Percentiles rank a stretch among this genome's conserved stretches.
phyloP scores from a whole-genome alignment of 2,888 invertebrate species.

The Sacculina carcini region DNA sequence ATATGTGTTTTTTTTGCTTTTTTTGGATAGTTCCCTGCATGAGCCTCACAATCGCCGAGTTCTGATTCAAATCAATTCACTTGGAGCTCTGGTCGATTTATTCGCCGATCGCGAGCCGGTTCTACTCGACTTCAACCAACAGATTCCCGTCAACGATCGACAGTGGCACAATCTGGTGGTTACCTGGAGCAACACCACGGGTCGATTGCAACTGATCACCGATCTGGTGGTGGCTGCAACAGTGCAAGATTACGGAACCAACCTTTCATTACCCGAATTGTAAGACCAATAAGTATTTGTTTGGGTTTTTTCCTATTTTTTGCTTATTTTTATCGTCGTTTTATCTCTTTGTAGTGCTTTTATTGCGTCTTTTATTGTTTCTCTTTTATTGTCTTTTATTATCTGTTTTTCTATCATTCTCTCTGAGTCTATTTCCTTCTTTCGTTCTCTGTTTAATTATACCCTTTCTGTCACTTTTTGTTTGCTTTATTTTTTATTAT shows the following conservation, averaged over 20 bases:
- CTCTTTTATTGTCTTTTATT: neutral
- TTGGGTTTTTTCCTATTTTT: neutral
- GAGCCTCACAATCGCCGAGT: conserved; percentile 34
- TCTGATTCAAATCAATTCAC: conserved; percentile 72
- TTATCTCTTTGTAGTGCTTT: neutral
- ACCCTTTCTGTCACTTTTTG: no score
- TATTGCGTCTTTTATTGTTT: conserved; percentile 6
- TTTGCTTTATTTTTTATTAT: no score
- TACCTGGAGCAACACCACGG: conserved; percentile 72
- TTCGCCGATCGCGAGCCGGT: conserved; percentile 69
- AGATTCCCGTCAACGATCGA: conserved; percentile 77
- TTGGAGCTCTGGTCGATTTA: conserved; percentile 69
- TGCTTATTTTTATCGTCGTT: neutral
- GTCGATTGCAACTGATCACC: conserved; percentile 67
- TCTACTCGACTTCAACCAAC: conserved; percentile 67
- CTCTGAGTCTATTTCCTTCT: no score
- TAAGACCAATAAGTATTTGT: conserved; percentile 24
- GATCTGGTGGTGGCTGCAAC: conserved; percentile 84
- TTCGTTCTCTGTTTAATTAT: no score
- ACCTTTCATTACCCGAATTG: conserved; percentile 53
- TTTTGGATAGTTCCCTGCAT: conserved; percentile 10
- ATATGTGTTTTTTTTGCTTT: neutral
- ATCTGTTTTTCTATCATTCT: conserved; percentile 2
- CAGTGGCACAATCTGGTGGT: conserved; percentile 90
- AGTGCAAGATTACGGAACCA: conserved; percentile 61